phyloP scores from a whole-genome alignment of 1,140 invertebrate genomes.

The Drosophila athabasca region DNA sequence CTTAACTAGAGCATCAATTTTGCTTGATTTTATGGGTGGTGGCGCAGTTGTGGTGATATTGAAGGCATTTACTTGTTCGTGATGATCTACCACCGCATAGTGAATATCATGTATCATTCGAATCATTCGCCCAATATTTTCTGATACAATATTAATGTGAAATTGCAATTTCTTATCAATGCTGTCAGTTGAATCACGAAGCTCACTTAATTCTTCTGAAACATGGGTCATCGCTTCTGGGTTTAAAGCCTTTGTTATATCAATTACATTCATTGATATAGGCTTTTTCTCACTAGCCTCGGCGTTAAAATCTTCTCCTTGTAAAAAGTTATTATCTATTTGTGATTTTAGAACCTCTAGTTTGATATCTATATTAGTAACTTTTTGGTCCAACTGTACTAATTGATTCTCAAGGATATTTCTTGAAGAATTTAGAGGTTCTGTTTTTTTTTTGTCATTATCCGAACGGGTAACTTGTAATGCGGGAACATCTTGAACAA shows the following conservation, averaged over 20 bases:
- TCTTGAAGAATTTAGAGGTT: slow-evolving; percentile 46
- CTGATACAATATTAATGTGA: slow-evolving; percentile 92
- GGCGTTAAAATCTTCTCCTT: slow-evolving; percentile 91
- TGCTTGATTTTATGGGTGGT: slow-evolving; percentile 87
- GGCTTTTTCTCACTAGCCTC: slow-evolving; percentile 94
- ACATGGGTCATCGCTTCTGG: slow-evolving; percentile 90
- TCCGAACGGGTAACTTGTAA: neutral
- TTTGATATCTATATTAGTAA: slow-evolving; percentile 91
- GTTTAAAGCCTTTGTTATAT: slow-evolving; percentile 91
- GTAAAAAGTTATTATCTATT: slow-evolving; percentile 91
- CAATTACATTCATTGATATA: slow-evolving; percentile 90
- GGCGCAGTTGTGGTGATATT: slow-evolving; percentile 85
- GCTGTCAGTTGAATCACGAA: slow-evolving; percentile 89
- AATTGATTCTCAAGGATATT: slow-evolving; percentile 86
- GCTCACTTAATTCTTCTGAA: slow-evolving; percentile 89
- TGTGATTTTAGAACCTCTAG: slow-evolving; percentile 91
- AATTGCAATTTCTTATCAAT: slow-evolving; percentile 93
- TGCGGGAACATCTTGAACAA: slow-evolving; percentile 85
- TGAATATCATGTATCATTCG: slow-evolving; percentile 92
- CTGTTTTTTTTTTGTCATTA: slow-evolving; percentile 35
- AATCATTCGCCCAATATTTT: slow-evolving; percentile 90
- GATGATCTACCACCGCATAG: slow-evolving; percentile 89
- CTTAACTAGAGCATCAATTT: slow-evolving; percentile 90
- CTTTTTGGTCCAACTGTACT: slow-evolving; percentile 90
- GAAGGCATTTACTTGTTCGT: slow-evolving; percentile 80